A percentile compares a stretch with the other conserved stretches of the same genome.
phyloP scores from a whole-genome alignment of 2,888 invertebrate genomes.

The Ormyrus rosae region DNA sequence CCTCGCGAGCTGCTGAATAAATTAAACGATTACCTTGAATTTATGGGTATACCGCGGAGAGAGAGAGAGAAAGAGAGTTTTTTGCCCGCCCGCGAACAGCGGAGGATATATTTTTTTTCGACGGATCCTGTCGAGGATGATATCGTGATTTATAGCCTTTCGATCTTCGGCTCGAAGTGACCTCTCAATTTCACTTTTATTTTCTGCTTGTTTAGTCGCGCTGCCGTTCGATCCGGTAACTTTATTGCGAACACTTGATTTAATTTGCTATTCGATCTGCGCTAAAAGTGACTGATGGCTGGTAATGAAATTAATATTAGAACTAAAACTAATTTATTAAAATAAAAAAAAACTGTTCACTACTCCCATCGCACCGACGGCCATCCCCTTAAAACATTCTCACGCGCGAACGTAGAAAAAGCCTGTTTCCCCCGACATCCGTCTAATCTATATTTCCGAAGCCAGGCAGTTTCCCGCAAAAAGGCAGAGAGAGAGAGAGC shows the following conservation, averaged over 20 bases:
- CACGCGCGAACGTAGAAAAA: no score
- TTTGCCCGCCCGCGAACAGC: not conserved
- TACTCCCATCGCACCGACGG: no score
- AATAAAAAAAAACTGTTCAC: no score
- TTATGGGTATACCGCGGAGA: not conserved
- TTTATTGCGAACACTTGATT: no score
- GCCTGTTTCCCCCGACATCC: no score
- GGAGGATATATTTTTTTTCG: not conserved
- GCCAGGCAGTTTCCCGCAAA: not conserved
- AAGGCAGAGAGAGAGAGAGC: not conserved
- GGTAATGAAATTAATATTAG: no score
- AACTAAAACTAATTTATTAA: no score
- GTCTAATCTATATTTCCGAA: not conserved
- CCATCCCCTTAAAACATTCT: no score
- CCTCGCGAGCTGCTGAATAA: not conserved
- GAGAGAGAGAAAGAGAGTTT: not conserved
- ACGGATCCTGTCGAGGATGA: not conserved
- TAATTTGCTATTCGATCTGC: no score
- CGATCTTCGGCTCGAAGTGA: not conserved
- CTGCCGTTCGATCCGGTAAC: no score
- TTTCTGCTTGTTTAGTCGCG: no score
- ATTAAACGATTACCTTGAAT: conserved; percentile 17
- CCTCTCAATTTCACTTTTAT: conserved; percentile 24
- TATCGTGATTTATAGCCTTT: conserved; percentile 1
- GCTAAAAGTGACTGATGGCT: no score